A percentile compares a stretch with the other conserved stretches of the same genome.
phyloP scores from a whole-genome alignment of 2,113 vertebrate species.

The Tamias sibiricus region DNA sequence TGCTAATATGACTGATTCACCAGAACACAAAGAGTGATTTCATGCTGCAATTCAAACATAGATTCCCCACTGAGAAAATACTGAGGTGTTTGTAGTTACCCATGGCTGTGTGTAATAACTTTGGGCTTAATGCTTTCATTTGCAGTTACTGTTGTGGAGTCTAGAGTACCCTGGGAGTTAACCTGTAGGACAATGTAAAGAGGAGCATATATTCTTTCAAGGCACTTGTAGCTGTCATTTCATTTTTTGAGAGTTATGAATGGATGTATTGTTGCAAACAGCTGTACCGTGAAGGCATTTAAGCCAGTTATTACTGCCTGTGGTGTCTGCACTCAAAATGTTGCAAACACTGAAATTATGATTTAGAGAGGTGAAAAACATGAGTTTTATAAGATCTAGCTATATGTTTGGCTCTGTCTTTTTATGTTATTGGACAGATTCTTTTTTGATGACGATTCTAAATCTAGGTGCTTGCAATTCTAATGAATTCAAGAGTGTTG shows the following conservation, averaged over 20 bases:
- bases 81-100: not conserved
- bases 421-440: constrained; percentile 47
- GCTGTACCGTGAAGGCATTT: constrained; percentile 79
- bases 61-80: not conserved
- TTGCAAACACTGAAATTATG: constrained; percentile 76
- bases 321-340: constrained; percentile 76
- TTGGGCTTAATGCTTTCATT: constrained; percentile 49
- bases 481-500: constrained; percentile 49
- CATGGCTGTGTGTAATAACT: not conserved
- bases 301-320: constrained; percentile 80
- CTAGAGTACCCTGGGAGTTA: constrained; percentile 64
- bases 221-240: constrained; percentile 74
- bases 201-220: constrained; percentile 70
- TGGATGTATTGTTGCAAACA: constrained; percentile 79
- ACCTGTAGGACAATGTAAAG: constrained; percentile 62
- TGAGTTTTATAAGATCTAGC: constrained; percentile 47
- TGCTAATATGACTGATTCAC: constrained; percentile 30
- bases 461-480: constrained; percentile 51
- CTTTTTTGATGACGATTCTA: not conserved
- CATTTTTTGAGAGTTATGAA: constrained; percentile 77
- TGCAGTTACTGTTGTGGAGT: constrained; percentile 37
- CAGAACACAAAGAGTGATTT: constrained; percentile 32
- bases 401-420: constrained; percentile 55
- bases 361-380: constrained; percentile 73
- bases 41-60: constrained; percentile 25